Conservation (phyloP, 2,797 vertebrate genomes). For the Peromyscus melanophrys region DNA sequence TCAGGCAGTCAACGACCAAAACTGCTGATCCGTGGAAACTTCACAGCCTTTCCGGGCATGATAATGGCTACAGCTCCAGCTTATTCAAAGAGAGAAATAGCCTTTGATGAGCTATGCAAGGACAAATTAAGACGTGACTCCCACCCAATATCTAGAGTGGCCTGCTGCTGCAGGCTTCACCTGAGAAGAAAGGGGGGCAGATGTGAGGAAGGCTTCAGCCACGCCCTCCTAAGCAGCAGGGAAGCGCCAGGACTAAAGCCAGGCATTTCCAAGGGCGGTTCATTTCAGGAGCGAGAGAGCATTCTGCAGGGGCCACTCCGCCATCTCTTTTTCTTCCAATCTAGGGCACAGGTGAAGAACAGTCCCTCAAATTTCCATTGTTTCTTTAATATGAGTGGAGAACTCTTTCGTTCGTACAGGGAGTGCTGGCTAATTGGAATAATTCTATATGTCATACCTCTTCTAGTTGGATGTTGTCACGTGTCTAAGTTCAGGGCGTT, state of each 20-base stretch:
- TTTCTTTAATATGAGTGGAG: not conserved
- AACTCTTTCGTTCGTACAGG: not conserved
- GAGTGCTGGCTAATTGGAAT: not conserved
- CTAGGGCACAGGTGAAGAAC: not conserved
- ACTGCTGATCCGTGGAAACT: slow-evolving; percentile 81
- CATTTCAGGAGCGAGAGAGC: not conserved
- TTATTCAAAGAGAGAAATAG: slow-evolving; percentile 79
- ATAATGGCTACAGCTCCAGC: slow-evolving; percentile 66
- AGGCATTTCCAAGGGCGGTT: not conserved
- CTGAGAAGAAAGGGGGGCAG: not conserved
- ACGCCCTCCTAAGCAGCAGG: not conserved
- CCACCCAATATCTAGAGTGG: not conserved
- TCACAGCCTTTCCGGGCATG: slow-evolving; percentile 74
- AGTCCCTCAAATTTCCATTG: not conserved
- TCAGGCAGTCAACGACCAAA: slow-evolving; percentile 78
- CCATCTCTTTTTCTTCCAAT: slow-evolving; percentile 17
- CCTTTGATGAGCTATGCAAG: slow-evolving; percentile 79
- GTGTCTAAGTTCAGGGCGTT: not conserved
- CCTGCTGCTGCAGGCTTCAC: not conserved
- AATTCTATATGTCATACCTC: not conserved
- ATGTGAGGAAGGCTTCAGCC: not conserved
- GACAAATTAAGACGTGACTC: slow-evolving; percentile 74
- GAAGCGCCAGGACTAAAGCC: not conserved
- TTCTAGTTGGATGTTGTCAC: not conserved
- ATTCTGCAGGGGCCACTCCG: slow-evolving; percentile 31